These are phyloP conservation scores for Coelogynopora nodosa DNA, from an alignment of 2,888 invertebrate genomes.

Conservation along the genomic window DNA sequence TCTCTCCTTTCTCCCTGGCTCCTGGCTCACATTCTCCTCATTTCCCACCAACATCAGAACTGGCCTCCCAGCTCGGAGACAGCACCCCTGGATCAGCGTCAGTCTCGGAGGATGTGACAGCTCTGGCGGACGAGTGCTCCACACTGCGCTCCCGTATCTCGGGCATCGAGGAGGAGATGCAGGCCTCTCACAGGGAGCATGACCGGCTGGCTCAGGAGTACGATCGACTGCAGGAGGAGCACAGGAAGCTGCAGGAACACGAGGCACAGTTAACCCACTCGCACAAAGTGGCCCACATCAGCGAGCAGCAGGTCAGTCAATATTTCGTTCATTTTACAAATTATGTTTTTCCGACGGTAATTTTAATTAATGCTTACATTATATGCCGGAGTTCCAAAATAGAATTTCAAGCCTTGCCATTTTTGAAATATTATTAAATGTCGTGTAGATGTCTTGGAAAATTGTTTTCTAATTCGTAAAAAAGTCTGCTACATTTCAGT, in stretches of 20 bases:
- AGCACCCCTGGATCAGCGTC: neutral
- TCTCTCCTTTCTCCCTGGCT: no score
- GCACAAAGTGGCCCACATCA: neutral
- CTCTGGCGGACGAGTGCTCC: neutral
- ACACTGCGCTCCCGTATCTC: neutral
- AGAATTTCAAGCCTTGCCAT: no score
- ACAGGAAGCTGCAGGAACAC: neutral
- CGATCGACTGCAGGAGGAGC: neutral
- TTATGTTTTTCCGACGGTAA: no score
- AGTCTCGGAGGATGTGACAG: neutral
- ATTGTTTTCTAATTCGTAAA: no score
- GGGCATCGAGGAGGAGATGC: slow-evolving; percentile 1
- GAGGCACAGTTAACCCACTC: neutral
- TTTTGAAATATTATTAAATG: no score
- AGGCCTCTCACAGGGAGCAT: neutral
- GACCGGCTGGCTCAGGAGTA: neutral
- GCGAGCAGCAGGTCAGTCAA: neutral
- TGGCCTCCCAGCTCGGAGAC: neutral
- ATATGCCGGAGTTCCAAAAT: no score
- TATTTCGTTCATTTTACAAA: neutral
- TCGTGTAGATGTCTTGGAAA: no score
- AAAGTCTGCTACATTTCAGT: no score
- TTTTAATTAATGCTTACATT: no score
- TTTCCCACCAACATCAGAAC: neutral
- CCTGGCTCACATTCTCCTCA: no score